A percentile compares a stretch with the other conserved stretches of the same genome.
Evolutionary conservation across 2,113 vertebrate genomes (phyloP).

Genomic region (Puntigrus tetrazona): DNA sequence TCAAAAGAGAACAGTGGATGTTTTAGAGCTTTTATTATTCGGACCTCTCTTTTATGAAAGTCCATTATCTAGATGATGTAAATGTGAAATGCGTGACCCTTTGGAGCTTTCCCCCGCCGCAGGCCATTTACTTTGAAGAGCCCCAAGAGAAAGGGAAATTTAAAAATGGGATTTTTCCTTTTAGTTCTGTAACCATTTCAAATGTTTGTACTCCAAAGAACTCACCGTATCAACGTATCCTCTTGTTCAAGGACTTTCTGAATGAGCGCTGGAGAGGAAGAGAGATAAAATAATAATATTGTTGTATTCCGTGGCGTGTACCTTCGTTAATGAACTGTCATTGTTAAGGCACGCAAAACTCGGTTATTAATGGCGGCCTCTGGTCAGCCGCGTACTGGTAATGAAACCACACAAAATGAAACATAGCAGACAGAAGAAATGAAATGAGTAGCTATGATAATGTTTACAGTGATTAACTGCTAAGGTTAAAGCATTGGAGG

Average conservation of each 20-base stretch:
- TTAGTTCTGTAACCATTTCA: background rate
- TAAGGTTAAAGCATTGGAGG: conserved; percentile 68
- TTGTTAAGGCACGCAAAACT: conserved; percentile 71
- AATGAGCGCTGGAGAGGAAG: conserved; percentile 48
- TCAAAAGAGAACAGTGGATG: background rate
- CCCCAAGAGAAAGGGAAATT: background rate
- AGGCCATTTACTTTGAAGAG: conserved; percentile 12
- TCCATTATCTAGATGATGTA: conserved; percentile 10
- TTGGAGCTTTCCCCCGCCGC: conserved; percentile 12
- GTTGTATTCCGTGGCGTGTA: conserved; percentile 67
- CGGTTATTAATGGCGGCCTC: conserved; percentile 73
- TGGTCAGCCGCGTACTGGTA: conserved; percentile 70
- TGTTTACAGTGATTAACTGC: conserved; percentile 67
- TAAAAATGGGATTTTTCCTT: background rate
- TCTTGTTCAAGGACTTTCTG: conserved; percentile 56
- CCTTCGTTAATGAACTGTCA: conserved; percentile 74
- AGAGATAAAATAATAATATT: conserved; percentile 72
- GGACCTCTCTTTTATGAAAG: background rate
- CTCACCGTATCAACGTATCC: background rate
- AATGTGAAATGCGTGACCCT: conserved; percentile 8
- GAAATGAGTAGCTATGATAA: conserved; percentile 69
- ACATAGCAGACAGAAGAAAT: conserved; percentile 70
- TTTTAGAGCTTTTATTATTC: conserved; percentile 1
- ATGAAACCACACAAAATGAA: conserved; percentile 66
- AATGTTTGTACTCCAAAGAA: background rate